phyloP scores from a whole-genome alignment of 2,797 vertebrate species.

The Micromesistius poutassou region DNA sequence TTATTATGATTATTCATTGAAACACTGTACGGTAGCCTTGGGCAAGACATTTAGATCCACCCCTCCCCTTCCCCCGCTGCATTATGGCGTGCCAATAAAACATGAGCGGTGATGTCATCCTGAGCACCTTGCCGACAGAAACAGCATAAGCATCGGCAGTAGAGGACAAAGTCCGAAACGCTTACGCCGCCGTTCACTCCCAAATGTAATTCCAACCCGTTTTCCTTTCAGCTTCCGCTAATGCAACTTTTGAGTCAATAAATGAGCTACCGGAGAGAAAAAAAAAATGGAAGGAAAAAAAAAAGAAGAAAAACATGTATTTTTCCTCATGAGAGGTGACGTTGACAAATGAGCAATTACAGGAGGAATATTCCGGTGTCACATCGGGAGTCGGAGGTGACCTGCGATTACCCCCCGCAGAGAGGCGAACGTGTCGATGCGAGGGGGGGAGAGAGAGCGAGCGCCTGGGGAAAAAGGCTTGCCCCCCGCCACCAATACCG shows the following conservation, averaged over 20 bases:
- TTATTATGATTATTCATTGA: slow-evolving; percentile 13
- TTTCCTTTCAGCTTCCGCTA: slow-evolving; percentile 33
- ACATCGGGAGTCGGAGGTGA: slow-evolving; percentile 58
- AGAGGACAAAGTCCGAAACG: slow-evolving; percentile 25
- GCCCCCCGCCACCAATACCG: not conserved
- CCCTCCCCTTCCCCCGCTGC: slow-evolving; percentile 2
- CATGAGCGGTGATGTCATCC: not conserved
- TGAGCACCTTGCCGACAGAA: slow-evolving; percentile 15
- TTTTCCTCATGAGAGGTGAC: slow-evolving; percentile 53
- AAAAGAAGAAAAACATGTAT: not conserved
- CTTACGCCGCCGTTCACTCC: slow-evolving; percentile 15
- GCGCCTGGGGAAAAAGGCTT: slow-evolving; percentile 23
- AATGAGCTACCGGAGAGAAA: slow-evolving; percentile 18
- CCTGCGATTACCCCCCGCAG: slow-evolving; percentile 65
- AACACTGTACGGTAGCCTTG: slow-evolving; percentile 13
- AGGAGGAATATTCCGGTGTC: slow-evolving; percentile 62
- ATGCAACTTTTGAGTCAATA: slow-evolving; percentile 43
- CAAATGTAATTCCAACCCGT: slow-evolving; percentile 20
- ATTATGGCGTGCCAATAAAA: slow-evolving; percentile 1
- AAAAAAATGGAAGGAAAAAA: not conserved
- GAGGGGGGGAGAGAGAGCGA: slow-evolving; percentile 49
- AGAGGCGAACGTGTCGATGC: slow-evolving; percentile 64
- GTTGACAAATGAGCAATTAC: slow-evolving; percentile 76
- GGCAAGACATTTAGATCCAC: slow-evolving; percentile 7
- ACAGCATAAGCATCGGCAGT: slow-evolving; percentile 12